phyloP scores from a whole-genome alignment of 2,797 vertebrate genomes.

The Ambastaia sidthimunki region DNA sequence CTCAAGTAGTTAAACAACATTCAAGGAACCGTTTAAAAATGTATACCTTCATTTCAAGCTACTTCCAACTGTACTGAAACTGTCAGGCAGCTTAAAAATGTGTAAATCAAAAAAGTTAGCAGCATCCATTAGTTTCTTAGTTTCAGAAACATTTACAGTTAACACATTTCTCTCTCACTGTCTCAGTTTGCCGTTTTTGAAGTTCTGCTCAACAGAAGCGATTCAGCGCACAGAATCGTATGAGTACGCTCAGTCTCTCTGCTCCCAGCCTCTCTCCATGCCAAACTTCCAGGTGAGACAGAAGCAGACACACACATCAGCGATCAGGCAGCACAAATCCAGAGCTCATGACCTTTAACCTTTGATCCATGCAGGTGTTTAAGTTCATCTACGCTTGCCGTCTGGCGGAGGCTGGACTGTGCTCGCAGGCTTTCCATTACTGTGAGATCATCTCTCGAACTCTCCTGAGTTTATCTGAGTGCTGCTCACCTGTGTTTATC shows the following conservation, averaged over 20 bases:
- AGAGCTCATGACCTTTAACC: neutral
- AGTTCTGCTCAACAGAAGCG: slow-evolving; percentile 92
- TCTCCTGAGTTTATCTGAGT: slow-evolving; percentile 80
- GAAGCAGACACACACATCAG: too few relatives aligned
- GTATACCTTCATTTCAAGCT: too few relatives aligned
- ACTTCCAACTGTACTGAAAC: too few relatives aligned
- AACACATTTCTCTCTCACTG: slow-evolving; percentile 25
- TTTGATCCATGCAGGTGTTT: slow-evolving; percentile 81
- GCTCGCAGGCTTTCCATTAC: slow-evolving; percentile 95
- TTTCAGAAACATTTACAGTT: too few relatives aligned
- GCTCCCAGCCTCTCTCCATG: slow-evolving; percentile 83
- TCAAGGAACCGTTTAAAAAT: too few relatives aligned
- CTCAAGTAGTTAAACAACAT: too few relatives aligned
- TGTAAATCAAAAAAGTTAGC: too few relatives aligned
- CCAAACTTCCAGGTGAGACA: slow-evolving; percentile 91
- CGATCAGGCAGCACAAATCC: neutral
- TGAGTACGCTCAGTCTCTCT: slow-evolving; percentile 93
- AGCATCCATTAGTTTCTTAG: too few relatives aligned
- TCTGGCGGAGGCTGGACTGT: slow-evolving; percentile 90
- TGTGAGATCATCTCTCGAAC: slow-evolving; percentile 91
- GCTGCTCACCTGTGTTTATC: slow-evolving; percentile 87
- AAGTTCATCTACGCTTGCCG: slow-evolving; percentile 97
- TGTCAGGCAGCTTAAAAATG: too few relatives aligned
- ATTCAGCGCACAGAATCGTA: slow-evolving; percentile 97
- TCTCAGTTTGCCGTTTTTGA: slow-evolving; percentile 84